A percentile compares a stretch with the other conserved stretches of the same genome.
These are phyloP conservation scores for Acanthurus leucopareius DNA, from an alignment of 2,797 vertebrate species.

Conservation along the genomic window DNA sequence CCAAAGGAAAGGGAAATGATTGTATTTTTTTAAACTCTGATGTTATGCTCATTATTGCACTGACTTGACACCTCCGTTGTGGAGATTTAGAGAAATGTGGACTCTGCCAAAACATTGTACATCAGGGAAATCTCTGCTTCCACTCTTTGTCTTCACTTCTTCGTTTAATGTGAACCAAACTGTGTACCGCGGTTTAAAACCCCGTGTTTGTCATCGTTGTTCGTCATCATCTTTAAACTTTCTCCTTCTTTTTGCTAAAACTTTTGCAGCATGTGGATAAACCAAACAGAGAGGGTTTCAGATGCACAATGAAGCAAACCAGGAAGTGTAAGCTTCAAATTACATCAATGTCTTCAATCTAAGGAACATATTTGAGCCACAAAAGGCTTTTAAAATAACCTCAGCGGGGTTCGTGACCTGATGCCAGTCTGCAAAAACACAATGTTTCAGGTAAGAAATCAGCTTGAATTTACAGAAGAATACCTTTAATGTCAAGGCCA, in stretches of 20 bases:
- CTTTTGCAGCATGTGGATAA: neutral
- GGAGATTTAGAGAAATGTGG: neutral
- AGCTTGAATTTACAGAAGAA: slow-evolving; percentile 9
- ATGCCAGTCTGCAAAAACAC: neutral
- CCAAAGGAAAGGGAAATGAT: neutral
- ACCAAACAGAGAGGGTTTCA: neutral
- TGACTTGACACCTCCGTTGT: neutral
- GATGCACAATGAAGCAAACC: neutral
- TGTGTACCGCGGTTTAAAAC: neutral
- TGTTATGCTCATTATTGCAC: neutral
- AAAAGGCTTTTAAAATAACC: neutral
- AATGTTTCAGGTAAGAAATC: slow-evolving; percentile 24
- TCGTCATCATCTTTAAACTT: no score
- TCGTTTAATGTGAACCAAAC: neutral
- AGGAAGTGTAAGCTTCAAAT: neutral
- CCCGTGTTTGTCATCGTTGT: neutral
- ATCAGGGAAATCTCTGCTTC: neutral
- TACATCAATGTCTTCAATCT: neutral
- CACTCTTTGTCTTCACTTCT: neutral
- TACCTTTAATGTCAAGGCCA: slow-evolving; percentile 10
- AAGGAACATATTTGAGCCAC: neutral
- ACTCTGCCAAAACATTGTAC: neutral
- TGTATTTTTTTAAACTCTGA: neutral
- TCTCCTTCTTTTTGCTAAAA: neutral
- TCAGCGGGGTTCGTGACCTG: neutral